A percentile compares a stretch with the other conserved stretches of the same genome.
Evolutionary conservation across 2,113 vertebrate species (phyloP).

Genomic region (Protobothrops mucrosquamatus): DNA sequence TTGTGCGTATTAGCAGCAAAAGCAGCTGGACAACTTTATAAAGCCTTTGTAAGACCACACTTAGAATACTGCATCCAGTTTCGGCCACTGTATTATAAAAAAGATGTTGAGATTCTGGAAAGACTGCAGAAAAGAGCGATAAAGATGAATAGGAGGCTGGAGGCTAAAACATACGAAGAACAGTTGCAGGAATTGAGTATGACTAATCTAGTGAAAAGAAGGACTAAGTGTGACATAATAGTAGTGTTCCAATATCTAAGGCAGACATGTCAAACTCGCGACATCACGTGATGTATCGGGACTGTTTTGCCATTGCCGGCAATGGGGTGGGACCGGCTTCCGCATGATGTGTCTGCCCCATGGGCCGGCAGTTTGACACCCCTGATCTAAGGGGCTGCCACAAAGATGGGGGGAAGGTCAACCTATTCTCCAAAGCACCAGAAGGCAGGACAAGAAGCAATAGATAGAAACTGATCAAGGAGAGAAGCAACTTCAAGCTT

Average conservation of each 20-base stretch:
- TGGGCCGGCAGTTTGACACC: too few relatives aligned
- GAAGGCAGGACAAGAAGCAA: too few relatives aligned
- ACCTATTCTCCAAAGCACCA: background rate
- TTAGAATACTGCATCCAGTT: background rate
- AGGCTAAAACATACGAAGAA: background rate
- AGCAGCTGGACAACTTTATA: background rate
- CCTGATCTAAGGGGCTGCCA: background rate
- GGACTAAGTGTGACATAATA: background rate
- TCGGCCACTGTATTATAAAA: background rate
- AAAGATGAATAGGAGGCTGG: background rate
- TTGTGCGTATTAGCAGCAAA: background rate
- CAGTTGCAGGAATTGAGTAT: background rate
- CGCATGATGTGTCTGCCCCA: fast-evolving
- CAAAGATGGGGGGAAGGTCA: background rate
- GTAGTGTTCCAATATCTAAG: background rate
- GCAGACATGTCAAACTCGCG: too few relatives aligned
- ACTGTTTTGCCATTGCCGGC: too few relatives aligned
- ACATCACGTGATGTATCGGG: too few relatives aligned
- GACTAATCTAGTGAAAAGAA: background rate
- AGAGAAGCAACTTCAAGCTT: background rate
- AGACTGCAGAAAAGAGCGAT: background rate
- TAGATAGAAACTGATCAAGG: background rate
- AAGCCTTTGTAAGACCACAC: background rate
- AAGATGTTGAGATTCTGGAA: background rate
- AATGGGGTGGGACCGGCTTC: too few relatives aligned